These are phyloP conservation scores for Acanthurus lineatus DNA, from an alignment of 2,797 vertebrate species.

Conservation along the genomic window DNA sequence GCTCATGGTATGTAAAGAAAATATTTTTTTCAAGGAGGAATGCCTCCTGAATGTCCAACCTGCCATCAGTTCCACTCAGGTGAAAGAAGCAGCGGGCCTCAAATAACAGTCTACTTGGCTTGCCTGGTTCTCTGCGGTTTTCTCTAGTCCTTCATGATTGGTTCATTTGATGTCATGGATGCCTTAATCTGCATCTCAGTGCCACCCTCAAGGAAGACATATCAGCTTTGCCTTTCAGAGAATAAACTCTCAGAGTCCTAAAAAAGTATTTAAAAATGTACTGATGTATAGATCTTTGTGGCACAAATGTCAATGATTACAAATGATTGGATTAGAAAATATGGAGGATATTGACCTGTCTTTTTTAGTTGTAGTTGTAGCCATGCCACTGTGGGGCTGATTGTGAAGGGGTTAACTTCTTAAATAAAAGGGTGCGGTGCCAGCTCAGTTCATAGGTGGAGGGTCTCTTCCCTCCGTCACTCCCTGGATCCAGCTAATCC, in stretches of 20 bases:
- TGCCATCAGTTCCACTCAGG: neutral
- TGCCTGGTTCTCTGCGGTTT: constrained; percentile 1
- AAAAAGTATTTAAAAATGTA: neutral
- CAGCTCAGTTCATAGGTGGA: constrained; percentile 14
- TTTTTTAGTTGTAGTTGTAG: neutral
- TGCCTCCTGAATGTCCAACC: neutral
- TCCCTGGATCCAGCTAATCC: constrained; percentile 42
- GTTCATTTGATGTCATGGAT: neutral
- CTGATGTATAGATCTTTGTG: neutral
- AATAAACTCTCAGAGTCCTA: neutral
- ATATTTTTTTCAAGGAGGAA: neutral
- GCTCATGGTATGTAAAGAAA: neutral
- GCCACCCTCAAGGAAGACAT: no score
- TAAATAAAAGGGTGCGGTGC: neutral
- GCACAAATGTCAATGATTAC: neutral
- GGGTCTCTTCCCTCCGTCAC: constrained; percentile 17
- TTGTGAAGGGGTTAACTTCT: neutral
- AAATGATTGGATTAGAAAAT: neutral
- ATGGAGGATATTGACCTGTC: neutral
- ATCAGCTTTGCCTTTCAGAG: neutral
- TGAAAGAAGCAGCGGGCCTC: neutral
- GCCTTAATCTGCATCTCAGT: neutral
- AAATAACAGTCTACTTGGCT: neutral
- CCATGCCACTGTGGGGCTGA: neutral
- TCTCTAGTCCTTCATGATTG: neutral